These are phyloP conservation scores for Heterodera schachtii DNA, from an alignment of 1,140 invertebrate genomes.

Conservation along the genomic window DNA sequence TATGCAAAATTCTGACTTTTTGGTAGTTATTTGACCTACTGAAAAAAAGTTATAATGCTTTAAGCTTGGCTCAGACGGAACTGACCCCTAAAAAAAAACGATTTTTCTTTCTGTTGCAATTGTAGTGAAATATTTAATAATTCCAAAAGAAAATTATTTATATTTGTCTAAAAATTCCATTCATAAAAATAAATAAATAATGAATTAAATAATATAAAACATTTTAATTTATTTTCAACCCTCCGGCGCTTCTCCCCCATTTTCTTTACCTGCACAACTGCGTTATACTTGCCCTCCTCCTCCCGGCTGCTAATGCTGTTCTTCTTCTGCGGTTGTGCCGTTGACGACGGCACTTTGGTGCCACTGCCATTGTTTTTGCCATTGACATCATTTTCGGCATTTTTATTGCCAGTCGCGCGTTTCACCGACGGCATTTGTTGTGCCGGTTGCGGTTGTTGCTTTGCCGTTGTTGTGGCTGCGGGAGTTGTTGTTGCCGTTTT, in stretches of 20 bases:
- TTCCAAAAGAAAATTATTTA: too few relatives aligned
- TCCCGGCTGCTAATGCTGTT: constrained; percentile 11
- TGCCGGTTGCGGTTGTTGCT: background rate
- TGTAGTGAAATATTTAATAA: too few relatives aligned
- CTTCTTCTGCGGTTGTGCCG: background rate
- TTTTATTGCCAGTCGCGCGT: background rate
- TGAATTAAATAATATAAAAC: too few relatives aligned
- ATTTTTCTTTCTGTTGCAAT: too few relatives aligned
- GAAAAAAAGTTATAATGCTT: too few relatives aligned
- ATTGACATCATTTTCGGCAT: background rate
- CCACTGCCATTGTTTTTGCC: background rate
- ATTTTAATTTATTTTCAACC: too few relatives aligned
- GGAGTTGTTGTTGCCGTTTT: background rate
- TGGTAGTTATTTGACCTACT: too few relatives aligned
- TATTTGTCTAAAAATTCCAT: too few relatives aligned
- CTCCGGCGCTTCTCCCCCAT: constrained; percentile 51
- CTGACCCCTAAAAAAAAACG: too few relatives aligned
- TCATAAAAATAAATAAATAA: too few relatives aligned
- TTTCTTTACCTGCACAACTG: constrained; percentile 44
- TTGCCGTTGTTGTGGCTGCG: background rate
- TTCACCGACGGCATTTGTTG: background rate
- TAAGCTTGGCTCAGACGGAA: too few relatives aligned
- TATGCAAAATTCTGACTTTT: too few relatives aligned
- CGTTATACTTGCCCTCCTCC: constrained; percentile 52
- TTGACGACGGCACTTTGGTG: background rate